Evolutionary conservation across 2,113 vertebrate species (phyloP).

Genomic region (Isichthys henryi): DNA sequence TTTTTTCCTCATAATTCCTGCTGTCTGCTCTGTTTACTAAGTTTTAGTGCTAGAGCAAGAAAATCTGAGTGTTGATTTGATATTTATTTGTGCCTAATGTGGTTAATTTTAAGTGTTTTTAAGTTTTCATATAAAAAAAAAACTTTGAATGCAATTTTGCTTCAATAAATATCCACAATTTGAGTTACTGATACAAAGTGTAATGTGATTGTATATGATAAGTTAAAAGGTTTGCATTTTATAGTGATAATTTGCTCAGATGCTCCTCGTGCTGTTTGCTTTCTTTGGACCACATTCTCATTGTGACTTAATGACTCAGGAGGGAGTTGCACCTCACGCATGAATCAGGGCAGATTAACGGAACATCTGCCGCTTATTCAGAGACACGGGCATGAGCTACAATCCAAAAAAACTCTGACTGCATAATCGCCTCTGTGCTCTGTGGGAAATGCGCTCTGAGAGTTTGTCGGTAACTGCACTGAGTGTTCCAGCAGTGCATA

Average conservation of each 20-base stretch:
- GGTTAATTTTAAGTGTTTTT: neutral
- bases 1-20: neutral
- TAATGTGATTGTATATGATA: neutral
- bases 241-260: neutral
- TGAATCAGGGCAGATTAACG: neutral
- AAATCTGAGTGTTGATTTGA: slow-evolving; percentile 24
- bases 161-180: slow-evolving; percentile 8
- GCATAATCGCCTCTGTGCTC: neutral
- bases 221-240: neutral
- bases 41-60: neutral
- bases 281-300: neutral
- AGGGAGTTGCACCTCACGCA: neutral
- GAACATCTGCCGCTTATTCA: neutral
- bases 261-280: neutral
- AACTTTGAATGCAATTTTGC: slow-evolving; percentile 13
- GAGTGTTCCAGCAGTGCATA: neutral
- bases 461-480: neutral
- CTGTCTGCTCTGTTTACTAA: slow-evolving; percentile 15
- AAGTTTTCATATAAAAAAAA: slow-evolving; percentile 6
- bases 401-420: neutral
- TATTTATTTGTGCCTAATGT: slow-evolving; percentile 32
- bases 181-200: neutral
- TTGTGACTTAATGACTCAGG: neutral
- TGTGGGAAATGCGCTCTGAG: neutral
- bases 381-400: neutral